phyloP scores from a whole-genome alignment of 2,888 invertebrate species.

The Pachycephus smyrnensis region DNA sequence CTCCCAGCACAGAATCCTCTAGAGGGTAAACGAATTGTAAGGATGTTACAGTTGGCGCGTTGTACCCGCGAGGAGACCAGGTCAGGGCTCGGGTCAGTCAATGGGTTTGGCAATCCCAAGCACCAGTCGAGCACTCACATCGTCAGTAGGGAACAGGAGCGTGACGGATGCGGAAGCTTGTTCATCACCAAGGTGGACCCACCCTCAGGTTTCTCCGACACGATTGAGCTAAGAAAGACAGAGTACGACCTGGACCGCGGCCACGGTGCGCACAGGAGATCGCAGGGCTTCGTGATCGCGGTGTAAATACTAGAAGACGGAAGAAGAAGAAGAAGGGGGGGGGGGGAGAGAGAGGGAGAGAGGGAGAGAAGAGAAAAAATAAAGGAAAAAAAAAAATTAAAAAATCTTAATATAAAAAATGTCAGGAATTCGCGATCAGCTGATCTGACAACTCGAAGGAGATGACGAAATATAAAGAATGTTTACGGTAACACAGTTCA shows the following conservation, averaged over 20 bases:
- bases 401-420: neutral
- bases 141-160: slow-evolving; percentile 46
- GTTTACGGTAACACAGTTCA: neutral
- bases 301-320: slow-evolving; percentile 58
- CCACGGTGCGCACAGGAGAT: neutral
- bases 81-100: slow-evolving; percentile 64
- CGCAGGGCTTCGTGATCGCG: slow-evolving; percentile 61
- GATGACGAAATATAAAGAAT: neutral
- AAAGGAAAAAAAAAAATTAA: slow-evolving; percentile 18
- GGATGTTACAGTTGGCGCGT: slow-evolving; percentile 68
- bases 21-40: slow-evolving; percentile 19
- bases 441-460: neutral
- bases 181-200: slow-evolving; percentile 73
- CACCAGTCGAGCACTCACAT: slow-evolving; percentile 59
- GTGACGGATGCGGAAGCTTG: slow-evolving; percentile 65
- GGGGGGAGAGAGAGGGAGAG: slow-evolving; percentile 12
- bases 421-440: neutral
- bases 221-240: slow-evolving; percentile 70
- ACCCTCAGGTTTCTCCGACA: slow-evolving; percentile 87
- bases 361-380: slow-evolving; percentile 17
- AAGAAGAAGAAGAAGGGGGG: slow-evolving; percentile 23
- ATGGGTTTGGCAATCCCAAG: slow-evolving; percentile 64
- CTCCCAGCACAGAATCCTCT: neutral
- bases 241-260: slow-evolving; percentile 67
- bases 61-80: slow-evolving; percentile 67